These are phyloP conservation scores for Cryptomyrus ogoouensis DNA, from an alignment of 2,113 vertebrate genomes.

Conservation along the genomic window DNA sequence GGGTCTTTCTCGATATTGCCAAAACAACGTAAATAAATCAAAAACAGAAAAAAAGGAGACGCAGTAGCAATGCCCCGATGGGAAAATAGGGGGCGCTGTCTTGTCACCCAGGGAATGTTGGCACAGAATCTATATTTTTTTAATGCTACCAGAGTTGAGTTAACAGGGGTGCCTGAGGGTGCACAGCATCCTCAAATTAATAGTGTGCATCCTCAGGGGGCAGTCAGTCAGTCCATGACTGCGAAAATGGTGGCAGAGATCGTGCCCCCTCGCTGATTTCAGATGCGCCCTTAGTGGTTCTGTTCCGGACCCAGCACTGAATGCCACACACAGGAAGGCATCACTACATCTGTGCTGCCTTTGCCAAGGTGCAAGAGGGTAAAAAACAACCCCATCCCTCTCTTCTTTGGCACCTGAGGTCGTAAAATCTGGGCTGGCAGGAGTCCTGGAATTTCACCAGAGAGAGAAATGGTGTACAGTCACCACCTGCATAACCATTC, in stretches of 20 bases:
- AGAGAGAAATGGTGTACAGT: too few relatives aligned
- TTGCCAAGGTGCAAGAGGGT: neutral
- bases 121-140: neutral
- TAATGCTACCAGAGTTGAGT: neutral
- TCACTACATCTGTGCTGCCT: neutral
- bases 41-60: too few relatives aligned
- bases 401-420: neutral
- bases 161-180: neutral
- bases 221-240: neutral
- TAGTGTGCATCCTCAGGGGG: neutral
- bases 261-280: neutral
- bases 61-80: neutral
- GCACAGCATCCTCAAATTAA: neutral
- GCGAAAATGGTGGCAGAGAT: neutral
- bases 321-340: too few relatives aligned
- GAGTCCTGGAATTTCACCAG: neutral
- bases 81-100: neutral
- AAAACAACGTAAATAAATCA: slow-evolving; percentile 8
- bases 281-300: neutral
- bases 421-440: neutral
- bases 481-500: too few relatives aligned
- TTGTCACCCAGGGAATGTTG: neutral
- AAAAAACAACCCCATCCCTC: neutral
- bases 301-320: neutral
- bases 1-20: neutral